These are phyloP conservation scores for Threskiornis aethiopicus DNA, from an alignment of 2,797 vertebrate species.

Conservation along the genomic window DNA sequence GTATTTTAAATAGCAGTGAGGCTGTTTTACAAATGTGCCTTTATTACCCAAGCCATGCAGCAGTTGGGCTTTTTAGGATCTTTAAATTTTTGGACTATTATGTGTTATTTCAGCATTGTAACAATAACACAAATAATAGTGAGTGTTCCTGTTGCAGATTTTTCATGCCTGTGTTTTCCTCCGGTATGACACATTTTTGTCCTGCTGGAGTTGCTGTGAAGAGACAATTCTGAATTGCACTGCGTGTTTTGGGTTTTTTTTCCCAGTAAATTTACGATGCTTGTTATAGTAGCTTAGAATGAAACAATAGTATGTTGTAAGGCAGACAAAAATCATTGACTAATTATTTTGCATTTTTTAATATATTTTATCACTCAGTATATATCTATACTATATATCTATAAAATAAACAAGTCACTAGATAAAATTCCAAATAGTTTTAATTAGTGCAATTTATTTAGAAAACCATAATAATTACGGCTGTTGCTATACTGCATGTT, in stretches of 20 bases:
- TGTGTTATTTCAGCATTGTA: not conserved
- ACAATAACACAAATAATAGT: not conserved
- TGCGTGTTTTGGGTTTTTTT: not conserved
- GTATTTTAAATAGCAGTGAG: not conserved
- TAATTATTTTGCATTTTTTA: not conserved
- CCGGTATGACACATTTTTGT: not conserved
- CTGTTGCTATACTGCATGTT: not conserved
- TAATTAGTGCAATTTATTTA: not conserved
- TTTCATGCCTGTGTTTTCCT: not conserved
- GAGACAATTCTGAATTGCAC: not conserved
- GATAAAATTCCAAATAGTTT: not conserved
- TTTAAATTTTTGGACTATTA: not conserved
- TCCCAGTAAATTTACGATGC: not conserved
- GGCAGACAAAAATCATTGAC: not conserved
- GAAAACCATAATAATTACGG: not conserved
- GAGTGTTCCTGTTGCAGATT: not conserved
- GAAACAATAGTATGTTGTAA: not conserved
- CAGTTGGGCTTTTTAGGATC: not conserved
- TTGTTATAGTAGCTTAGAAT: not conserved
- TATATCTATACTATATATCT: not conserved
- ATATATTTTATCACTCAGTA: not conserved
- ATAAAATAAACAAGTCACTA: not conserved
- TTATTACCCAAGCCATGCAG: not conserved
- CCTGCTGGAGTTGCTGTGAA: not conserved
- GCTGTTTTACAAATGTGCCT: not conserved